These are phyloP conservation scores for Melanerpes aurifrons DNA, from an alignment of 2,113 vertebrate genomes.

Conservation along the genomic window DNA sequence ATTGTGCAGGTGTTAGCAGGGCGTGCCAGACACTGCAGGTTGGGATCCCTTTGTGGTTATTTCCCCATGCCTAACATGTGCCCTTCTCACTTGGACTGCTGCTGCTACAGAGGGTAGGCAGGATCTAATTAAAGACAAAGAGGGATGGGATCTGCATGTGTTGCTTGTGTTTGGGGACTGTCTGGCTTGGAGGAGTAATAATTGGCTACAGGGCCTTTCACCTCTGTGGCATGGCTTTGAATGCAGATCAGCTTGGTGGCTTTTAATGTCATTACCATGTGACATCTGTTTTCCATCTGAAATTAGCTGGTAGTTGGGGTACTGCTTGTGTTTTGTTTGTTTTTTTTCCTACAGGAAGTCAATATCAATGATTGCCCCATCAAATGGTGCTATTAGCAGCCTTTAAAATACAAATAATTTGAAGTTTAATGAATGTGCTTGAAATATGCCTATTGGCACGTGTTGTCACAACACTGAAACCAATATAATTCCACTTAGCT, in stretches of 20 bases:
- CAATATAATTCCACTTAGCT: slow-evolving; percentile 1
- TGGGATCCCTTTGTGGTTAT: neutral
- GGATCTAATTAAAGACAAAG: slow-evolving; percentile 48
- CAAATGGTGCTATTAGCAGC: neutral
- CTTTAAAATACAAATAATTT: slow-evolving; percentile 19
- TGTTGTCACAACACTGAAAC: neutral
- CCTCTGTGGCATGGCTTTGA: slow-evolving; percentile 41
- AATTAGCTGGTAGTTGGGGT: slow-evolving; percentile 26
- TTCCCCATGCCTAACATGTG: neutral
- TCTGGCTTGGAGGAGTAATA: slow-evolving; percentile 39
- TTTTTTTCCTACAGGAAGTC: slow-evolving; percentile 14
- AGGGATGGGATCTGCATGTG: slow-evolving; percentile 41
- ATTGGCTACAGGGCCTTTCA: slow-evolving; percentile 64
- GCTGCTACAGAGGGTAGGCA: slow-evolving; percentile 35
- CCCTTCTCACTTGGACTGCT: slow-evolving; percentile 6
- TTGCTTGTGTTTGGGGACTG: slow-evolving; percentile 55
- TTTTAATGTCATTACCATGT: slow-evolving; percentile 49
- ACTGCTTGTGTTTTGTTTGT: neutral
- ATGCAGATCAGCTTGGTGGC: slow-evolving; percentile 59
- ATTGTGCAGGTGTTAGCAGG: neutral
- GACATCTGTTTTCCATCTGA: slow-evolving; percentile 41
- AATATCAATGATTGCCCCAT: slow-evolving; percentile 21
- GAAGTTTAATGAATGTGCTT: neutral
- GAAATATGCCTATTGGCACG: neutral
- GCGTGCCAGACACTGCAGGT: neutral